Percentiles rank a stretch among this genome's conserved stretches.
Conservation (phyloP, 2,888 invertebrate species). For the Mactromeris polynyma region DNA sequence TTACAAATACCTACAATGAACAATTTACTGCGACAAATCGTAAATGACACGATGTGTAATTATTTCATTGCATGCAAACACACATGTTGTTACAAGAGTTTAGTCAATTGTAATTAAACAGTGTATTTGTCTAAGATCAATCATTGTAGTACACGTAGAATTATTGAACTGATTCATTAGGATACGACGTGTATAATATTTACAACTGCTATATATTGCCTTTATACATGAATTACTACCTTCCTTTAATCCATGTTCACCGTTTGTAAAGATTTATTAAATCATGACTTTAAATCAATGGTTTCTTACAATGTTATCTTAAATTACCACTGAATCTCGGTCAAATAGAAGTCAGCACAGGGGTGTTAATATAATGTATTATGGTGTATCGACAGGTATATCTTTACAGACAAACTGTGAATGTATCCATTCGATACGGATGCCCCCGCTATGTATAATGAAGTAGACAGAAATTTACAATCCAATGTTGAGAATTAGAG, state of each 20-base stretch:
- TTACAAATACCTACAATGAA: too few species aligned
- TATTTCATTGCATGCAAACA: background rate
- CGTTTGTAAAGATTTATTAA: constrained; percentile 4
- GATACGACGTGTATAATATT: too few species aligned
- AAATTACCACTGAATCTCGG: constrained; percentile 20
- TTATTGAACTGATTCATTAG: too few species aligned
- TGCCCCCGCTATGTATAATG: too few species aligned
- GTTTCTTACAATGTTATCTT: constrained; percentile 10
- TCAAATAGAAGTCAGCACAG: constrained; percentile 28
- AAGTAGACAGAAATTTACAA: too few species aligned
- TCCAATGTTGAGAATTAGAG: too few species aligned
- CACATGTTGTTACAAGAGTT: background rate
- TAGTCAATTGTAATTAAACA: background rate
- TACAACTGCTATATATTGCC: background rate
- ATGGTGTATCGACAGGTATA: background rate
- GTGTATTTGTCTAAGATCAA: background rate
- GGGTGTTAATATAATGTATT: background rate
- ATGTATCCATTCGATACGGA: too few species aligned
- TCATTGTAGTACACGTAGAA: too few species aligned
- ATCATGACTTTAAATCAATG: constrained; percentile 26
- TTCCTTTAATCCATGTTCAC: background rate
- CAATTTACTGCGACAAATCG: too few species aligned
- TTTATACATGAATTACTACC: background rate
- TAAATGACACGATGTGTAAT: too few species aligned
- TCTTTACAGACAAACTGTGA: too few species aligned